These are phyloP conservation scores for Brienomyrus brachyistius DNA, from an alignment of 2,113 vertebrate species.

Conservation along the genomic window DNA sequence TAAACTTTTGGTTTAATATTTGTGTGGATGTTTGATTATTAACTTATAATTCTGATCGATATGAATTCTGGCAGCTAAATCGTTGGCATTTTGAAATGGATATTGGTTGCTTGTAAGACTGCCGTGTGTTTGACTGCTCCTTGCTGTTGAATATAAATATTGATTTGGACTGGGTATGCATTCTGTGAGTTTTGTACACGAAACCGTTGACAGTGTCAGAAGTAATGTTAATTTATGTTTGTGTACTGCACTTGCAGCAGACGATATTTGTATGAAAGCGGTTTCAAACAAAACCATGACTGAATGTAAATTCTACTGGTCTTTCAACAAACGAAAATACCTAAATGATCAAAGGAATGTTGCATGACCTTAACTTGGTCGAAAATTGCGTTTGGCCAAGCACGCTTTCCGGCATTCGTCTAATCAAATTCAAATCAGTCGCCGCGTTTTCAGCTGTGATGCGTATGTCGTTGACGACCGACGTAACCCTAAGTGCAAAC, in stretches of 20 bases:
- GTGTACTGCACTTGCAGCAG: not conserved
- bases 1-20: conserved; percentile 73
- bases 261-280: not conserved
- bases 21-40: conserved; percentile 46
- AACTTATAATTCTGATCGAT: not conserved
- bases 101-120: not conserved
- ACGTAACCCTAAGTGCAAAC: not conserved
- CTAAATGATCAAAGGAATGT: not conserved
- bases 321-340: not conserved
- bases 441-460: not conserved
- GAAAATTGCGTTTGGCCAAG: not conserved
- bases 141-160: not conserved
- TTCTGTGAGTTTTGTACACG: not conserved
- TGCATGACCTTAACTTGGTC: not conserved
- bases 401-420: not conserved
- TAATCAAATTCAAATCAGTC: not conserved
- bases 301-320: not conserved
- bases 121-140: not conserved
- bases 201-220: not conserved
- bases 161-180: not conserved
- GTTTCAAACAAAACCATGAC: not conserved
- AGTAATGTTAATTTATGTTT: not conserved
- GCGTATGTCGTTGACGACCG: not conserved
- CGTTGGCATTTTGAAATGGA: not conserved
- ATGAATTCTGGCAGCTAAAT: not conserved